Evolutionary conservation across 1,140 invertebrate genomes (phyloP), one percentile per base, ranked within the genome.

Genomic region (Neodiprion pinetum): DNA sequence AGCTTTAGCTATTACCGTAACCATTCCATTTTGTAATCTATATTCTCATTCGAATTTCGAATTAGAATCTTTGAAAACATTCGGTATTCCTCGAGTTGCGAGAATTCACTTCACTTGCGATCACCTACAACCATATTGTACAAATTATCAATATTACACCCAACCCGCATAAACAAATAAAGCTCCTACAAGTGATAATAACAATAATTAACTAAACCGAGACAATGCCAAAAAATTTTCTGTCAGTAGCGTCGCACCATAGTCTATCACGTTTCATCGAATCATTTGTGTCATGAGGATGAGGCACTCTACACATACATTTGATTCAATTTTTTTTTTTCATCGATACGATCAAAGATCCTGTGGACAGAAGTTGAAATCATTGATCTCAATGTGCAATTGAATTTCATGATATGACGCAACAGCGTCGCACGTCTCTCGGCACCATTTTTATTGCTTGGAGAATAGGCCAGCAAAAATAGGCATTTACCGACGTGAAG

Each of bases 391-490:
- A 40, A 40, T 5, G 28, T 40, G 28, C 28, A 40, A 40, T 40
- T 5, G 28, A 40, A 40, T 40, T 40, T 40, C 28, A 40, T 40
- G 28, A 40, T 40, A 40, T 40, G 28, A 40, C 28, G 28, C 28
- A 40, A 40, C 28, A 40, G 28, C 28, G 28, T 40, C 28, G 5
- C 28, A 40, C 28, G 28, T 40, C 28, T 3, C 5, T 40, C 2
- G 28, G 28, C 28, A 40, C 28, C 28, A 40, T 40, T 81, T 78
- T 81, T 81, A 81, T 81, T 81, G 80, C 80, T 81, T 77, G 76
- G 79, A 77, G 28, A 40, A 40, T 72, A 76, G 73, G 79, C 75
- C 76, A 78, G 75, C 80, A 81, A 66, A 76, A 73, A 76, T 76
- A 81, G 77, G 78, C 69, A 70, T 72, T 73, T 78, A 76, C 74